These are phyloP conservation scores for Cheilinus undulatus DNA, from an alignment of 2,113 vertebrate species.

Conservation along the genomic window DNA sequence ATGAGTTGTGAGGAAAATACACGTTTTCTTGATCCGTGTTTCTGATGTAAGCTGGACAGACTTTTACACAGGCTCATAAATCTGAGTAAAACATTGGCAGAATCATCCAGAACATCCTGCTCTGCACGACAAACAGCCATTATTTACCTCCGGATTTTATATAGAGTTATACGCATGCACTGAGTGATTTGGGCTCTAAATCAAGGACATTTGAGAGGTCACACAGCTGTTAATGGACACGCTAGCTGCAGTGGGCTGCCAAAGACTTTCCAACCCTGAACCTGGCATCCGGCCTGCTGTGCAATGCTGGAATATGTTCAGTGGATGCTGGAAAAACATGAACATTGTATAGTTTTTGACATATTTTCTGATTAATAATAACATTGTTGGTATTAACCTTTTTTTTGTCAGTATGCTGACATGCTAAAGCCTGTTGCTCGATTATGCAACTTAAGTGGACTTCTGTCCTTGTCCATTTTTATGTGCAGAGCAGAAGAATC, in stretches of 20 bases:
- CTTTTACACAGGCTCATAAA: slow-evolving; percentile 26
- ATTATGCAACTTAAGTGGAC: no score
- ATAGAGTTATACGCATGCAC: not conserved
- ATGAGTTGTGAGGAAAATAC: slow-evolving; percentile 3
- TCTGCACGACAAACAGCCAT: slow-evolving; percentile 2
- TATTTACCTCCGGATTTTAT: not conserved
- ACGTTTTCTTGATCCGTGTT: not conserved
- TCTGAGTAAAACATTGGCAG: not conserved
- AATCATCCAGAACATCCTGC: slow-evolving; percentile 7
- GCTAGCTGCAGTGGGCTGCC: not conserved
- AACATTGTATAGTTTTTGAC: not conserved
- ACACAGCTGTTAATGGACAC: not conserved
- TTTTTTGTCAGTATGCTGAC: no score
- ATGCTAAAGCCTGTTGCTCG: no score
- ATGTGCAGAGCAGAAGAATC: no score
- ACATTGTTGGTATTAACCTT: not conserved
- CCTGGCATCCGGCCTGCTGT: not conserved
- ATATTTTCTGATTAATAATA: not conserved
- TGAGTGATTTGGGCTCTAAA: not conserved
- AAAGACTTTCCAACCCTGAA: not conserved
- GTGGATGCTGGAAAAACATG: not conserved
- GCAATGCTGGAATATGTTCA: not conserved
- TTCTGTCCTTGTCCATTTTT: no score
- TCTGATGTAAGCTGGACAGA: slow-evolving; percentile 10
- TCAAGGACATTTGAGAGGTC: slow-evolving; percentile 12